Evolutionary conservation across 1,140 invertebrate species (phyloP).

Genomic region (Metopolophium dirhodum): DNA sequence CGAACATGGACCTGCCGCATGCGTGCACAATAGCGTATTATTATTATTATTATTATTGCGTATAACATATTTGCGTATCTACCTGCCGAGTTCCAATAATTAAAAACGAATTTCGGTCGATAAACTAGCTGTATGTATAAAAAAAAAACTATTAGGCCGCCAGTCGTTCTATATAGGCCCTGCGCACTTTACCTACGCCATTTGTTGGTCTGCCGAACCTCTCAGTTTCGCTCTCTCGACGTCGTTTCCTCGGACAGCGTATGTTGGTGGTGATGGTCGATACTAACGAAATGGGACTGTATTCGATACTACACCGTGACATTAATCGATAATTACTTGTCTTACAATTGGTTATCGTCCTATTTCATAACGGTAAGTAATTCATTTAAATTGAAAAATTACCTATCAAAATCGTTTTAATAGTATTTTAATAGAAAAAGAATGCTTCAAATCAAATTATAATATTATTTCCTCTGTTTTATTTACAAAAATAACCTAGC

Average conservation of each 20-base stretch:
- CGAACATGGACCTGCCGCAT: neutral
- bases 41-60: neutral
- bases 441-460: neutral
- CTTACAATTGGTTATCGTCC: neutral
- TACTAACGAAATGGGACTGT: neutral
- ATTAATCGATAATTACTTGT: conserved; percentile 23
- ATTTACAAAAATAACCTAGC: neutral
- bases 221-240: neutral
- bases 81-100: neutral
- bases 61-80: neutral
- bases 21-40: neutral
- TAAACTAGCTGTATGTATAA: neutral
- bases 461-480: neutral
- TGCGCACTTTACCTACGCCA: neutral
- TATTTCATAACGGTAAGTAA: conserved; percentile 1
- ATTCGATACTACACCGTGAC: conserved; percentile 25
- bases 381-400: conserved; percentile 15
- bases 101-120: conserved; percentile 28
- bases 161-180: neutral
- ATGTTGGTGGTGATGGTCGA: neutral
- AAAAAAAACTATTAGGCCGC: neutral
- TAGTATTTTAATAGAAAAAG: neutral
- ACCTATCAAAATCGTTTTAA: neutral
- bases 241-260: neutral
- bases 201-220: neutral